phyloP scores from a whole-genome alignment of 2,113 vertebrate species.

The Cheilinus undulatus region DNA sequence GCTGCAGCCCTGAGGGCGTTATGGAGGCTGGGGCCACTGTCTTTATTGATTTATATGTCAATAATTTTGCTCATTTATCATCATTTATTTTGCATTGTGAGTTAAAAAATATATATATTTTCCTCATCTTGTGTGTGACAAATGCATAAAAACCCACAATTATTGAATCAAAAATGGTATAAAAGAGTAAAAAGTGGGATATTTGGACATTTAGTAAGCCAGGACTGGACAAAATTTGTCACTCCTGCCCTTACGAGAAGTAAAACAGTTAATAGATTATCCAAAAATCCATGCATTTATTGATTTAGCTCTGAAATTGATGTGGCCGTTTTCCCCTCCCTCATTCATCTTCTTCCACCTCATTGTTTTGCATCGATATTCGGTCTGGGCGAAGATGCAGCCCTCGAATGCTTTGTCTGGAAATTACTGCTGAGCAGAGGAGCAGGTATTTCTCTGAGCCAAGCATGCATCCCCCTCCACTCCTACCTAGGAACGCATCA shows the following conservation, averaged over 20 bases:
- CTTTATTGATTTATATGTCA: neutral
- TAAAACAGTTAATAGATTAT: neutral
- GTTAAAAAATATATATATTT: too few species aligned
- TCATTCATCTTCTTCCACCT: neutral
- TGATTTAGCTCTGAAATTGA: neutral
- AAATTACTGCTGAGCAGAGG: neutral
- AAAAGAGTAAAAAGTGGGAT: too few species aligned
- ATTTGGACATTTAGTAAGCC: neutral
- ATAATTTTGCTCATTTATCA: too few species aligned
- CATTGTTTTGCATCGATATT: neutral
- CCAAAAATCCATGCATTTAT: neutral
- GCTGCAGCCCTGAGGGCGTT: neutral
- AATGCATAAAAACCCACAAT: too few species aligned
- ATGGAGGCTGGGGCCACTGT: neutral
- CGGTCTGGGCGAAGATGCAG: neutral
- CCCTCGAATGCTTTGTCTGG: constrained; percentile 6
- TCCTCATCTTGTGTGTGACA: too few species aligned
- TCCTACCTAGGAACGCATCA: constrained; percentile 28
- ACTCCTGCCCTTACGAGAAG: neutral
- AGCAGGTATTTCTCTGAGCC: constrained; percentile 25
- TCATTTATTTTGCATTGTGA: too few species aligned
- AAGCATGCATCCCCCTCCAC: constrained; percentile 18
- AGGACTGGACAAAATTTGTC: neutral
- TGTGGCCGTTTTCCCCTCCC: too few species aligned
- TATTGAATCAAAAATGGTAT: too few species aligned